These are phyloP conservation scores for Ramphastos sulfuratus DNA, from an alignment of 2,113 vertebrate species.

Conservation along the genomic window DNA sequence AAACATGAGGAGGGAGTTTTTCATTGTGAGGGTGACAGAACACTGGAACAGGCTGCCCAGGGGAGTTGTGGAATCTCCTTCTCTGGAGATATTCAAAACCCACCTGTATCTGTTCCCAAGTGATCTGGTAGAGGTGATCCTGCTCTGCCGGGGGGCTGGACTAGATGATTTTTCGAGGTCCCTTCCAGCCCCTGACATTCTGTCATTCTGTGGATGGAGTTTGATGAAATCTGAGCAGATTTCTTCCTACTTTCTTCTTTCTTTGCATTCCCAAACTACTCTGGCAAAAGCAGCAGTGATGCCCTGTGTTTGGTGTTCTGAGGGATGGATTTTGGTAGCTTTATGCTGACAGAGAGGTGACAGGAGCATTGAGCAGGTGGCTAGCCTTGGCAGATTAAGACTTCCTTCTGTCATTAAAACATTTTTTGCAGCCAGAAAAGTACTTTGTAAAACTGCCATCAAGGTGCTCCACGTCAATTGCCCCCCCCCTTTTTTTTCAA, in stretches of 20 bases:
- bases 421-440: neutral
- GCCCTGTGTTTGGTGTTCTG: rapidly evolving
- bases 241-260: neutral
- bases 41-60: too few relatives aligned
- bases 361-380: neutral
- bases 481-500: neutral
- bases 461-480: neutral
- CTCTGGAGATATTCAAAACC: too few relatives aligned
- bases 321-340: neutral
- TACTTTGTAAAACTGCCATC: neutral
- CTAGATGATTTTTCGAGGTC: too few relatives aligned
- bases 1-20: too few relatives aligned
- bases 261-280: neutral
- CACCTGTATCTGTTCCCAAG: too few relatives aligned
- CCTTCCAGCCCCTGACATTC: too few relatives aligned
- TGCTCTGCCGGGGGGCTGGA: too few relatives aligned
- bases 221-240: neutral
- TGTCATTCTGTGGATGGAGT: neutral
- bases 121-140: too few relatives aligned
- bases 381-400: neutral
- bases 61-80: too few relatives aligned
- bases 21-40: too few relatives aligned
- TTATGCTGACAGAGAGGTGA: neutral
- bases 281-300: neutral
- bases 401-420: conserved; percentile 5